These are phyloP conservation scores for Trinectes maculatus DNA, from an alignment of 2,113 vertebrate genomes.

Conservation along the genomic window DNA sequence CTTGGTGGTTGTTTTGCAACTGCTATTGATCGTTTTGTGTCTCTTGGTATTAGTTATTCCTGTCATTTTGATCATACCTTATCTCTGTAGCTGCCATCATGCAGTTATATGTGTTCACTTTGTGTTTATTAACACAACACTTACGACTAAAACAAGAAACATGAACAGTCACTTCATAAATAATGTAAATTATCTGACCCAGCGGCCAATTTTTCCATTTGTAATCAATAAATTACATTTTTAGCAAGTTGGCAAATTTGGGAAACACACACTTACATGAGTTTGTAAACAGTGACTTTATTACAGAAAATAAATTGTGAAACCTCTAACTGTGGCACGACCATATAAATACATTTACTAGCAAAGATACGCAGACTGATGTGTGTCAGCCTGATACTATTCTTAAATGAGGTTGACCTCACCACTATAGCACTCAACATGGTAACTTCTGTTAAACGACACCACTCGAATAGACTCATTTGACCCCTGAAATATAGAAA, in stretches of 20 bases:
- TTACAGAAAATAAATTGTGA: background rate
- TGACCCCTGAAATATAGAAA: constrained; percentile 83
- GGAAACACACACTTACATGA: too few species aligned
- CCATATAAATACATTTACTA: background rate
- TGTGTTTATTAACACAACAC: background rate
- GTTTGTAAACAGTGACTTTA: background rate
- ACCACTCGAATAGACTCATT: constrained; percentile 89
- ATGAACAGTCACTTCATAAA: too few species aligned
- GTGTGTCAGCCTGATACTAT: background rate
- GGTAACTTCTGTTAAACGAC: constrained; percentile 89
- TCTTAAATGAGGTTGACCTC: constrained; percentile 79
- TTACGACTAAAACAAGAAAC: background rate
- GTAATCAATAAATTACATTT: too few species aligned
- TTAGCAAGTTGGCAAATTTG: too few species aligned
- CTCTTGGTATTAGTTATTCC: background rate
- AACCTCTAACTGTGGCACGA: background rate
- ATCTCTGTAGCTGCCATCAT: too few species aligned
- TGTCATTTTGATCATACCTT: background rate
- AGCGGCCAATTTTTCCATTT: too few species aligned
- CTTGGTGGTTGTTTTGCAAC: too few species aligned
- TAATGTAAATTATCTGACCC: too few species aligned
- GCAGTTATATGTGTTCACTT: background rate
- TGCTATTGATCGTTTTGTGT: background rate
- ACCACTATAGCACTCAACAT: constrained; percentile 87
- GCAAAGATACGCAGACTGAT: background rate